Base-by-base conservation (phyloP, 2,888 invertebrate species). In the Synanthedon vespiformis region DNA sequence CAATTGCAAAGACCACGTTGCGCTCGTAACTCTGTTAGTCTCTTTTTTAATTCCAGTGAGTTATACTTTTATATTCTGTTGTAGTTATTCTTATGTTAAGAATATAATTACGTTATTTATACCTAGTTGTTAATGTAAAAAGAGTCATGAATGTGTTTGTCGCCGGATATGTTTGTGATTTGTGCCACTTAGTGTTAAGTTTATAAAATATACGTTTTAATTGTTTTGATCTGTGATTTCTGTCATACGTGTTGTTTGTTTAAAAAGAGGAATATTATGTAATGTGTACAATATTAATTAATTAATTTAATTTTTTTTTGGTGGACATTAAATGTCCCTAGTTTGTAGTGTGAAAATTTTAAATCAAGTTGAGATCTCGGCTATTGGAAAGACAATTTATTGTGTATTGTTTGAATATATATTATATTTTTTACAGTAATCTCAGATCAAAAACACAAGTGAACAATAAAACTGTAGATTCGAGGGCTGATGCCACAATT, bases 71-170 rank as follows among this genome's bases (percentile, higher is more conserved):
- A 50, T 18, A 57, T 70, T 75, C 64, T 74, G 70, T 77, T 80
- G 72, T 80, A 82, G 80, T 80, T 80, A 80, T 83, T 82, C 80
- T 83, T 83, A 82, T 80, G 81, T 84, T 83, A 83, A 82, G 83
- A 80, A 80, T 83, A 80, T 80, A n/a, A n/a, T 74, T 70, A 70
- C 72, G 67, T 76, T 74, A 71, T 70, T 74, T 74, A 66, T 72
- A 73, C 67, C 68, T 61, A 66, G 59, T 5, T 34, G 34, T 44
- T 13, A 18, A 2, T 2, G 1, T 1, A 16, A 1, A 16, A 44
- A 22, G 22, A 13, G 13, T 44, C 44, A 14, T n/a, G 13, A 13
- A 44, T 44, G 13, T 34, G 14, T n/a, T 12, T 13, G 44, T 44
- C 44, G 44, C 5, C n/a, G 13, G 44, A 14, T 44, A 44, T n/a